Evolutionary conservation across 2,888 invertebrate species (phyloP).

Genomic region (Cataglyphis rosenhaueri): DNA sequence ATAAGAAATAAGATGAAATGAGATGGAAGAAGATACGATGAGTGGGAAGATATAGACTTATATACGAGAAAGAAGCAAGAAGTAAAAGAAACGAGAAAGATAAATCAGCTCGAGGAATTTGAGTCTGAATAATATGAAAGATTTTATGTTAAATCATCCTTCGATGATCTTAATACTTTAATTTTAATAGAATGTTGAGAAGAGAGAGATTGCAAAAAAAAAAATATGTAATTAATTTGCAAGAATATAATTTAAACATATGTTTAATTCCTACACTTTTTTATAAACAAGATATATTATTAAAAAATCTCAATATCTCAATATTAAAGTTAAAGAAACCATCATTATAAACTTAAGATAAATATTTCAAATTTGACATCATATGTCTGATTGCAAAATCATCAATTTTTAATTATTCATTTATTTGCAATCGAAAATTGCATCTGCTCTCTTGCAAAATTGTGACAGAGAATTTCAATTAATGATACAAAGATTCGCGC

Average conservation of each 20-base stretch:
- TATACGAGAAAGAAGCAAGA: constrained; percentile 9
- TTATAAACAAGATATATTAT: neutral
- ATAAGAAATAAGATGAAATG: constrained; percentile 45
- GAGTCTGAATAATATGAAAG: neutral
- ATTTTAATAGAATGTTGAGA: neutral
- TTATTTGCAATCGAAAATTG: neutral
- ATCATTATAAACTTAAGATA: neutral
- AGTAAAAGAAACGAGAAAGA: neutral
- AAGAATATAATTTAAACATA: neutral
- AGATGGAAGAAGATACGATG: constrained; percentile 10
- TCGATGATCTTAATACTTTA: neutral
- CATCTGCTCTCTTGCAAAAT: neutral
- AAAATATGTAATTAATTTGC: neutral
- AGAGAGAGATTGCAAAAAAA: neutral
- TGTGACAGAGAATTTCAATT: constrained; percentile 6
- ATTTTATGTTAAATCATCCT: neutral
- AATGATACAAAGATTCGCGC: neutral
- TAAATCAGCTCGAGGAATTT: neutral
- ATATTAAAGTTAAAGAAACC: neutral
- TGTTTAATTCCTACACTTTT: neutral
- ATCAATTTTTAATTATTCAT: neutral
- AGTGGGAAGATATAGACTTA: neutral
- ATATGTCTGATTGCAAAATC: neutral
- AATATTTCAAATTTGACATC: neutral
- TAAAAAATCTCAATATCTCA: neutral